phyloP scores from a whole-genome alignment of 2,113 vertebrate species.

The Rhodinocichla rosea region DNA sequence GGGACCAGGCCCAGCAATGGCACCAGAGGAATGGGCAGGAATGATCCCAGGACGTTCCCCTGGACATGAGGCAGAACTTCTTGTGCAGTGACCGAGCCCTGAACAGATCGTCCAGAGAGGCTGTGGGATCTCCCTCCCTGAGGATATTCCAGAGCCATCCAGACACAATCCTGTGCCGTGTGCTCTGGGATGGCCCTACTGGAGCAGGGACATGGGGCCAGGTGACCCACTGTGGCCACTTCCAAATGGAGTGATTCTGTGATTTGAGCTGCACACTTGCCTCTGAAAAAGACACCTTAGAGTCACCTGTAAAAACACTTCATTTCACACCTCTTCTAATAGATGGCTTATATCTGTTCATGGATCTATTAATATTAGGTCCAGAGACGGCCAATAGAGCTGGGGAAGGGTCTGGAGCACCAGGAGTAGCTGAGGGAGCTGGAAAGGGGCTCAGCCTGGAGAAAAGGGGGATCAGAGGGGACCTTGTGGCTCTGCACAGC shows the following conservation, averaged over 20 bases:
- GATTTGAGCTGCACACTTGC: neutral
- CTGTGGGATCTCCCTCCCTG: neutral
- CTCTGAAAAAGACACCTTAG: neutral
- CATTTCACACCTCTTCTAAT: fast-evolving
- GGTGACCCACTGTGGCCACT: neutral
- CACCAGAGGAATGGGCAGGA: neutral
- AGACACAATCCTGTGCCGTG: fast-evolving
- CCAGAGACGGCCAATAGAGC: neutral
- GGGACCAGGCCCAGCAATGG: too few species aligned
- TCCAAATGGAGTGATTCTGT: neutral
- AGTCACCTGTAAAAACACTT: neutral
- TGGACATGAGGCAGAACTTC: neutral
- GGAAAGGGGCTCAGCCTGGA: neutral
- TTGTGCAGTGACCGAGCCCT: fast-evolving
- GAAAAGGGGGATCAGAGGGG: neutral
- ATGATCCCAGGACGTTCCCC: neutral
- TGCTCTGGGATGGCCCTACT: neutral
- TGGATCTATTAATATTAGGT: neutral
- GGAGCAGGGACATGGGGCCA: neutral
- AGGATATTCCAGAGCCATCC: too few species aligned
- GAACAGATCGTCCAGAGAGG: neutral
- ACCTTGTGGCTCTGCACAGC: fast-evolving
- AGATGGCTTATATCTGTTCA: neutral
- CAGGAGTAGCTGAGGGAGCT: fast-evolving
- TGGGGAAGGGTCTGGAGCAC: neutral